These are phyloP conservation scores for Mionectes olivaceus DNA, from an alignment of 2,797 vertebrate species.

Conservation along the genomic window DNA sequence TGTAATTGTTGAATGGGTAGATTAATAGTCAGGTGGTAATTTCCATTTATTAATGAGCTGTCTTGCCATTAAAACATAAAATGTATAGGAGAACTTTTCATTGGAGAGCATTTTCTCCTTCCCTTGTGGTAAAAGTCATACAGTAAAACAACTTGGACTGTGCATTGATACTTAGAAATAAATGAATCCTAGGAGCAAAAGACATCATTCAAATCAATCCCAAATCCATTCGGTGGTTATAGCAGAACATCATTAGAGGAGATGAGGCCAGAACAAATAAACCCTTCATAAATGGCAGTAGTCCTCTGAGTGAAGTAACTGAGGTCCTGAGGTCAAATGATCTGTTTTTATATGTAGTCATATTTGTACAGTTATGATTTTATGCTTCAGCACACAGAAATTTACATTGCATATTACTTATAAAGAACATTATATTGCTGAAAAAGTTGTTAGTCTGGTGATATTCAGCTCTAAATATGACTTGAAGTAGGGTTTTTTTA, in stretches of 20 bases:
- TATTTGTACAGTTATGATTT: conserved; percentile 4
- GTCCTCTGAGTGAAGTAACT: background rate
- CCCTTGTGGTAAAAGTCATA: background rate
- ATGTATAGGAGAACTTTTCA: background rate
- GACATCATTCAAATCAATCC: background rate
- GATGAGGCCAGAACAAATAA: background rate
- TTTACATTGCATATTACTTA: conserved; percentile 4
- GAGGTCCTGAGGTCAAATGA: background rate
- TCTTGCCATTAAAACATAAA: background rate
- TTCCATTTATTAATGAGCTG: background rate
- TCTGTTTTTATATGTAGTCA: background rate
- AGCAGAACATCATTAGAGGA: background rate
- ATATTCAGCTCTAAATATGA: conserved; percentile 55
- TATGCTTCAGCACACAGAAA: background rate
- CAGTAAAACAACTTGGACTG: background rate
- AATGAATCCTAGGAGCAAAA: background rate
- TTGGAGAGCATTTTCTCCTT: background rate
- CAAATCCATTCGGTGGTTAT: background rate
- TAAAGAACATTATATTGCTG: background rate
- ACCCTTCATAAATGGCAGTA: background rate
- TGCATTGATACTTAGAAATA: background rate
- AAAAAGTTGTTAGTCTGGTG: conserved; percentile 51
- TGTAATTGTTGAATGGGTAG: background rate
- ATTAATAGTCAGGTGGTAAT: background rate
- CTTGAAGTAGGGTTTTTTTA: background rate